A percentile compares a stretch with the other conserved stretches of the same genome.
Evolutionary conservation across 1,140 invertebrate genomes (phyloP).

Genomic region (Drosophila tani): DNA sequence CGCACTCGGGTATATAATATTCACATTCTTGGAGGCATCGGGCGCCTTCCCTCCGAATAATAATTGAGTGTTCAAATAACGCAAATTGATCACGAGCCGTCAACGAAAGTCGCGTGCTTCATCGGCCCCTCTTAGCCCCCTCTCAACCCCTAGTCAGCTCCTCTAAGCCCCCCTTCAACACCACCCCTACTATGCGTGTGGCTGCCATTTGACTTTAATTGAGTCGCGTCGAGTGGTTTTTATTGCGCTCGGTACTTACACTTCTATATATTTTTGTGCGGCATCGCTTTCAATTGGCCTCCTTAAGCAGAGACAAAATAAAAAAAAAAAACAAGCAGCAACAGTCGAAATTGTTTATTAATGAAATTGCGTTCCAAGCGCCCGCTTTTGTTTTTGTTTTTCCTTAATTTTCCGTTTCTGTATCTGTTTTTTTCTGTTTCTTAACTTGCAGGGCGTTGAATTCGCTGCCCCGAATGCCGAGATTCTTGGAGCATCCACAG

Average conservation of each 20-base stretch:
- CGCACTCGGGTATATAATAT: conserved; percentile 10
- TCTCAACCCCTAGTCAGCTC: not conserved
- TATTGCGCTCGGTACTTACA: conserved; percentile 55
- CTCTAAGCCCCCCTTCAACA: not conserved
- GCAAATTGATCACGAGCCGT: conserved; percentile 65
- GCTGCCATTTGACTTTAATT: conserved; percentile 77
- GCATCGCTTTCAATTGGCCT: conserved; percentile 57
- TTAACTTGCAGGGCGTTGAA: conserved; percentile 29
- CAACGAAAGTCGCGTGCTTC: conserved; percentile 66
- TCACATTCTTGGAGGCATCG: conserved; percentile 19
- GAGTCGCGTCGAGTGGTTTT: conserved; percentile 69
- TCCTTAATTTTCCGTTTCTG: not conserved
- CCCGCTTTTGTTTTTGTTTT: conserved; percentile 7
- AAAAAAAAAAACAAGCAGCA: conserved; percentile 24
- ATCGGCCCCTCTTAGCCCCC: not conserved
- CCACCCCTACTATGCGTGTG: conserved; percentile 58
- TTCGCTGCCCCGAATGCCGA: conserved; percentile 71
- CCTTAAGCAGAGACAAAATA: conserved; percentile 35
- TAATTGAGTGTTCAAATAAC: conserved; percentile 61
- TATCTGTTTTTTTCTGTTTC: conserved; percentile 5
- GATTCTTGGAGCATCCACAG: conserved; percentile 71
- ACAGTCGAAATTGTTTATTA: conserved; percentile 62
- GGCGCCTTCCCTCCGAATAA: conserved; percentile 10
- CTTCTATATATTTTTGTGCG: conserved; percentile 31
- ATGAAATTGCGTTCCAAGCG: conserved; percentile 66